Base-by-base conservation (phyloP, 2,888 invertebrate species). In the Drosophila borborema region DNA sequence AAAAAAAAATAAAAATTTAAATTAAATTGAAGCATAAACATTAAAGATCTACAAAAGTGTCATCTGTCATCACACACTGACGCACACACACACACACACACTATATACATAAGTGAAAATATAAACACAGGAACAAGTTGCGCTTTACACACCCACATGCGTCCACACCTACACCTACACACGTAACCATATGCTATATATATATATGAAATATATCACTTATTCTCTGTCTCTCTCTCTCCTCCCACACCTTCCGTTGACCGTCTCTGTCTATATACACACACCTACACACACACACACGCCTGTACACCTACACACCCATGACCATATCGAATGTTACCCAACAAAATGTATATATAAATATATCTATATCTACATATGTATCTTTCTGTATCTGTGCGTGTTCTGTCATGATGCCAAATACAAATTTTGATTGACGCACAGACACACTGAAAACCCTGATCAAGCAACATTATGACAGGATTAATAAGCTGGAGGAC, bases 401-500 rank as follows among this genome's bases (percentile, higher is more conserved):
- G 60, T 64, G 63, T 59, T 53, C 56, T 70, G 70, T 49, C 68
- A 66, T 40, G 53, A 58, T 64, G 69, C 60, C 64, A 53, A 58
- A 18, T 64, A 20, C 34, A 36, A 36, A 36, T 49, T 46, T 62
- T 54, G 61, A 36, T 51, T 51, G 53, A 49, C 54, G 55, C 67
- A 94, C 95, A 97, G 97, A 97, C 94, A 94, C 95, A 94, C 89
- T 97, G 94, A 96, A 94, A 95, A 95, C 95, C 94, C 94, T 96
- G 94, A 94, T 95, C 95, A 96, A 96, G 95, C 96, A 96, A 92
- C 97, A 98, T 95, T 96, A 99, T 95, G 95, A 95, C 92, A 96
- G 97, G 95, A 97, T 99, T 95, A 94, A 93, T 94, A 94, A 94
- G 91, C 96, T 99, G 95, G 99, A 99, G 95, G 97, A 97, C 92